A percentile compares a stretch with the other conserved stretches of the same genome.
Conservation (phyloP, 1,140 invertebrate genomes). For the Tenebrio molitor region DNA sequence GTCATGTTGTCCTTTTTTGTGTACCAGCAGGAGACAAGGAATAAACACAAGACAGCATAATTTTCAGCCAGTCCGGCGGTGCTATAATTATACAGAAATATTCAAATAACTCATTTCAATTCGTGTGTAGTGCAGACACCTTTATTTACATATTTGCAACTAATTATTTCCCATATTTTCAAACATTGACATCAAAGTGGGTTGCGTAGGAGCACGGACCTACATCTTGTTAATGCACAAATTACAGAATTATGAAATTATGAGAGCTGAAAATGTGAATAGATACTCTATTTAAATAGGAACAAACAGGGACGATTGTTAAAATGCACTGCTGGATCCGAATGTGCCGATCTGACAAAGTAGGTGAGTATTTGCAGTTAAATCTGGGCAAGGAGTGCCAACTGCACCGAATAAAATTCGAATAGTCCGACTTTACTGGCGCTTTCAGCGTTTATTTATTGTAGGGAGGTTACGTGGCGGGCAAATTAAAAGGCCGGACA, state of each 20-base stretch:
- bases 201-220: background rate
- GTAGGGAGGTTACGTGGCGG: background rate
- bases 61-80: slow-evolving; percentile 5
- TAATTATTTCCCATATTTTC: slow-evolving; percentile 21
- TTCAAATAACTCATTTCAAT: slow-evolving; percentile 34
- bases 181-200: slow-evolving; percentile 8
- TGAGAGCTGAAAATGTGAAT: too few relatives aligned
- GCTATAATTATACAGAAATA: slow-evolving; percentile 35
- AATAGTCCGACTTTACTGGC: background rate
- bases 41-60: slow-evolving; percentile 5
- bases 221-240: background rate
- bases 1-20: background rate
- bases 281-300: too few relatives aligned
- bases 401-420: slow-evolving; percentile 29
- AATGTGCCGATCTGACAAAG: slow-evolving; percentile 29
- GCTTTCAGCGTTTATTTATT: background rate
- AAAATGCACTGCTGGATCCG: slow-evolving; percentile 21
- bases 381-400: slow-evolving; percentile 30
- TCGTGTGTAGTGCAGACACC: slow-evolving; percentile 29
- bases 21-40: background rate
- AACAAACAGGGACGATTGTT: too few relatives aligned
- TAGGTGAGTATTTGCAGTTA: slow-evolving; percentile 1
- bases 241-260: background rate
- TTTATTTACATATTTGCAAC: slow-evolving; percentile 36
- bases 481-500: slow-evolving; percentile 23